phyloP scores from a whole-genome alignment of 2,888 invertebrate species.

The Andrena dorsata region DNA sequence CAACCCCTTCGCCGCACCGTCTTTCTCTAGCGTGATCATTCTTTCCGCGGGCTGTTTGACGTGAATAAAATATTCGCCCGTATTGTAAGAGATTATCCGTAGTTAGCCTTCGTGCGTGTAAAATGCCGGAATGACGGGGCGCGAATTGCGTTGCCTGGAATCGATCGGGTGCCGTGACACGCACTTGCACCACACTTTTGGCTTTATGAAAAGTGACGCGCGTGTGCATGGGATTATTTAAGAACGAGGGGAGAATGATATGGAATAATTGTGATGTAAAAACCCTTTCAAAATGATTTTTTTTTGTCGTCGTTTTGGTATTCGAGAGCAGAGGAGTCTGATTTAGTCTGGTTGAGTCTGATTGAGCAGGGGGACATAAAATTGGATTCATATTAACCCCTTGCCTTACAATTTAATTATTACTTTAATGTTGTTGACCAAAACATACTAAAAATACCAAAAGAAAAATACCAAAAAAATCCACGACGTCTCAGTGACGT shows the following conservation, averaged over 20 bases:
- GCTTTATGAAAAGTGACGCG: constrained; percentile 29
- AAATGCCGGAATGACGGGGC: constrained; percentile 52
- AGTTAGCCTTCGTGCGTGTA: constrained; percentile 43
- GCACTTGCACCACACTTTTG: constrained; percentile 14
- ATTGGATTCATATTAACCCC: too few relatives aligned
- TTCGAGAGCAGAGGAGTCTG: too few relatives aligned
- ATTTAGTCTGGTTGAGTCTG: too few relatives aligned
- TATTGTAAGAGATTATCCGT: constrained; percentile 54
- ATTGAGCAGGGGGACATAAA: too few relatives aligned
- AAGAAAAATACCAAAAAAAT: too few relatives aligned
- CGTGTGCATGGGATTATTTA: constrained; percentile 33
- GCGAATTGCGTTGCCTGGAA: constrained; percentile 62
- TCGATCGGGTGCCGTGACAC: constrained; percentile 66
- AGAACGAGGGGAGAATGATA: constrained; percentile 1
- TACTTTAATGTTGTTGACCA: too few relatives aligned
- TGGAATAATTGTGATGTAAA: constrained; percentile 2
- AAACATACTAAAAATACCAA: too few relatives aligned
- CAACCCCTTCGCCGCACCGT: constrained; percentile 32
- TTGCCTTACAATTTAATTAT: too few relatives aligned
- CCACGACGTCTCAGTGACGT: too few relatives aligned
- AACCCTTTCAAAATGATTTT: neutral
- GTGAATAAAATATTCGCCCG: constrained; percentile 57
- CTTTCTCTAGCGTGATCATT: constrained; percentile 49
- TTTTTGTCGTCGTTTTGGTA: too few relatives aligned
- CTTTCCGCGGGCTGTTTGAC: constrained; percentile 46